phyloP scores from a whole-genome alignment of 1,140 invertebrate species.

The Bombyx mandarina region DNA sequence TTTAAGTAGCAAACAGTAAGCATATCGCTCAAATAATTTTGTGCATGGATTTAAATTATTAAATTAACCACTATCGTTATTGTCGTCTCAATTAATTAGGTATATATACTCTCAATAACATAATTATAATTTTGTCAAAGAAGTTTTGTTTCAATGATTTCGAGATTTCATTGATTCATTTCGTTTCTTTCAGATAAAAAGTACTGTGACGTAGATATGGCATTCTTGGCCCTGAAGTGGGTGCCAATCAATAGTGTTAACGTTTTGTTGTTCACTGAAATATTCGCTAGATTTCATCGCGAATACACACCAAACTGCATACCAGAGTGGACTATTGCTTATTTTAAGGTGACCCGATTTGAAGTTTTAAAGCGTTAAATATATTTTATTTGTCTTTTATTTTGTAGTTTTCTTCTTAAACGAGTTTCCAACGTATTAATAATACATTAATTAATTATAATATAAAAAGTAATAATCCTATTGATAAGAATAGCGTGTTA shows the following conservation, averaged over 20 bases:
- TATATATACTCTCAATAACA: too few species aligned
- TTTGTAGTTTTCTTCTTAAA: neutral
- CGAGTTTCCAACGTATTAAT: too few species aligned
- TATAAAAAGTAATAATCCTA: too few species aligned
- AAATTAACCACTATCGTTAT: too few species aligned
- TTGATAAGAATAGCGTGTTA: too few species aligned
- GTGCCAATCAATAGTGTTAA: conserved; percentile 48
- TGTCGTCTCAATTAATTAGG: too few species aligned
- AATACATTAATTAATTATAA: too few species aligned
- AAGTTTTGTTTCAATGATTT: neutral
- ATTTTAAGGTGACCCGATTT: conserved; percentile 59
- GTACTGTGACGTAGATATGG: conserved; percentile 66
- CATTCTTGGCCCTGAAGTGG: conserved; percentile 66
- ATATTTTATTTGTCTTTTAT: conserved; percentile 2
- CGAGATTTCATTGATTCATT: neutral
- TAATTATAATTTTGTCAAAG: neutral
- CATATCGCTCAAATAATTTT: too few species aligned
- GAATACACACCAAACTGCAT: conserved; percentile 63
- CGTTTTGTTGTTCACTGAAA: conserved; percentile 57
- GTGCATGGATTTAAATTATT: too few species aligned
- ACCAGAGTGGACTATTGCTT: conserved; percentile 66
- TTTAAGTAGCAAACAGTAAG: too few species aligned
- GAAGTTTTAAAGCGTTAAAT: conserved; percentile 41
- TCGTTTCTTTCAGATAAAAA: conserved; percentile 54
- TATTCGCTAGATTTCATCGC: conserved; percentile 64